Evolutionary conservation across 2,797 vertebrate species (phyloP).

Genomic region (Peromyscus melanophrys): DNA sequence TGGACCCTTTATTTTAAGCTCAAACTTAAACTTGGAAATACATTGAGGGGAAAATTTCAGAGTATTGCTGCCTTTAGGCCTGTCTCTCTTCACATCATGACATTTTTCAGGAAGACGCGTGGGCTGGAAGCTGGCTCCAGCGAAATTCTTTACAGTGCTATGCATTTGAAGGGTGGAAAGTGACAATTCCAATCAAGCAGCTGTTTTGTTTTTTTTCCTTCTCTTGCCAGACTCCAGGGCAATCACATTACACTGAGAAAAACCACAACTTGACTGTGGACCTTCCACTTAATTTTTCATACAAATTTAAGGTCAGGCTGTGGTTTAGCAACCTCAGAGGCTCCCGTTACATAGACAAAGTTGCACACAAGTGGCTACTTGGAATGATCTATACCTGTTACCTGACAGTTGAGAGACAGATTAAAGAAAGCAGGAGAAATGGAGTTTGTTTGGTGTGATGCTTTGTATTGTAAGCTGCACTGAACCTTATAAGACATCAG

Average conservation of each 20-base stretch:
- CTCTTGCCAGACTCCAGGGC: constrained; percentile 83
- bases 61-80: constrained; percentile 86
- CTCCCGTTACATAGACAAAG: constrained; percentile 83
- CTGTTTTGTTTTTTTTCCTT: constrained; percentile 77
- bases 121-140: constrained; percentile 87
- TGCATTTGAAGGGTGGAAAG: constrained; percentile 88
- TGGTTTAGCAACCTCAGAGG: constrained; percentile 84
- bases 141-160: constrained; percentile 86
- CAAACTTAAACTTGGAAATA: constrained; percentile 87
- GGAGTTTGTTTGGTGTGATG: neutral
- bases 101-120: constrained; percentile 89
- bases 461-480: neutral
- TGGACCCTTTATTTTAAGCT: constrained; percentile 76
- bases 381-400: constrained; percentile 44
- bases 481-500: neutral
- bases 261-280: constrained; percentile 90
- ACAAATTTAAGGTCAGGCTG: constrained; percentile 90
- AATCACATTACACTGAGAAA: constrained; percentile 89
- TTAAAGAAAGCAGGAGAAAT: neutral
- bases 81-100: constrained; percentile 91
- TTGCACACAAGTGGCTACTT: constrained; percentile 41
- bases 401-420: neutral
- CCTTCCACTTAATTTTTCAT: constrained; percentile 92
- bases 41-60: constrained; percentile 86
- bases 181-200: constrained; percentile 88